Evolutionary conservation across 2,888 invertebrate genomes (phyloP).

Genomic region (Lycia hirtaria): DNA sequence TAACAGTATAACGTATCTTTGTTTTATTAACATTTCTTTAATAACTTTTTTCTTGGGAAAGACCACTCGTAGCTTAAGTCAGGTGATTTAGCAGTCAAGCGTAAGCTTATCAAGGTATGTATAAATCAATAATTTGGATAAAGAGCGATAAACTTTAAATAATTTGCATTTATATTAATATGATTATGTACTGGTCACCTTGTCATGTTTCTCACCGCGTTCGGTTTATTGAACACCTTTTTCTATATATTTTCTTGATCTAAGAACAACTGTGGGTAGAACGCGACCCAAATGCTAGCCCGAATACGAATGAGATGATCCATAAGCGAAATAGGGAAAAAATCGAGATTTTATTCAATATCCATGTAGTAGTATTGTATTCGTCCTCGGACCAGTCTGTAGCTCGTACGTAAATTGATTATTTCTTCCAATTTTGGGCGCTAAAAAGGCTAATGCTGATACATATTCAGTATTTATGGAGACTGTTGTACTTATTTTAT

Average conservation of each 20-base stretch:
- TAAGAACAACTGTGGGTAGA: constrained; percentile 46
- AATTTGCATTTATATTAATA: not conserved
- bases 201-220: not conserved
- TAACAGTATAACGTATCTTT: no score
- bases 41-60: no score
- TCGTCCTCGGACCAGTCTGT: constrained; percentile 28
- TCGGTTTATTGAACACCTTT: not conserved
- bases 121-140: no score
- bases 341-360: constrained; percentile 43
- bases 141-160: no score
- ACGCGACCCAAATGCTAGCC: constrained; percentile 53
- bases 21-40: no score
- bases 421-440: constrained; percentile 35
- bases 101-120: no score
- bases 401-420: constrained; percentile 39
- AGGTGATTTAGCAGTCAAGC: no score
- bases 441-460: constrained; percentile 35
- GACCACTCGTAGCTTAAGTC: no score
- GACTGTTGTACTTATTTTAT: constrained; percentile 27
- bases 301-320: constrained; percentile 58
- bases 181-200: not conserved
- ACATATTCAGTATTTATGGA: constrained; percentile 39
- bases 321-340: constrained; percentile 42
- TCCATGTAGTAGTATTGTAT: constrained; percentile 28
- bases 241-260: constrained; percentile 30